Percentiles rank a stretch among this genome's conserved stretches.
Conservation (phyloP, 2,797 vertebrate species). For the Myotis daubentonii region DNA sequence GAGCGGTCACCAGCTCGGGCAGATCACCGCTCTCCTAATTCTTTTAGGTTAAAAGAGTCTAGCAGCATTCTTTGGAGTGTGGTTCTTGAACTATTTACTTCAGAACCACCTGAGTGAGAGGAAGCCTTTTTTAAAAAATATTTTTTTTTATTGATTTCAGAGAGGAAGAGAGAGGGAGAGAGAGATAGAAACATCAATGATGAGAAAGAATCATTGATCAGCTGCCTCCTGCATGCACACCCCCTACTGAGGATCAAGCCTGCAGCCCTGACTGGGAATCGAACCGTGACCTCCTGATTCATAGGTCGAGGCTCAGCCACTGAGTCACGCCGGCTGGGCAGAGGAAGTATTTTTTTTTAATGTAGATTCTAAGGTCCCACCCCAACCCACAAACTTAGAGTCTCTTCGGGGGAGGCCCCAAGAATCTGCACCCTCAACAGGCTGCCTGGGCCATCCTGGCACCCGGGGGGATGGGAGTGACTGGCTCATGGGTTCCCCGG, state of each 20-base stretch:
- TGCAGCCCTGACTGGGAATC: not conserved
- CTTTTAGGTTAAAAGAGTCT: not conserved
- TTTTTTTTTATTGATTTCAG: not conserved
- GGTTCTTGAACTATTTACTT: not conserved
- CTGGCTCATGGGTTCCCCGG: rapidly evolving
- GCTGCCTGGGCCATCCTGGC: not conserved
- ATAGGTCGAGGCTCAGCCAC: not conserved
- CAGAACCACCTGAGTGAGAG: not conserved
- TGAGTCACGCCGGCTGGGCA: not conserved
- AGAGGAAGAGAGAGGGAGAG: not conserved
- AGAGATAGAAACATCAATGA: not conserved
- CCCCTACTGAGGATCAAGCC: not conserved
- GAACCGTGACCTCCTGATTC: not conserved
- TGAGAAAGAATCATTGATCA: not conserved
- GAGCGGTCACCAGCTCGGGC: rapidly evolving
- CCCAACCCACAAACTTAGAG: not conserved
- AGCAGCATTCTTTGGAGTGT: not conserved
- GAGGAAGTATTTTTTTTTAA: not conserved
- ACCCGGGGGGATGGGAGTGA: not conserved
- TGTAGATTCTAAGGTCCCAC: not conserved
- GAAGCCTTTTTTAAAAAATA: not conserved
- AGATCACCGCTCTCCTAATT: not conserved
- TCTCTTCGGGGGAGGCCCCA: not conserved
- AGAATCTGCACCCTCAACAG: not conserved
- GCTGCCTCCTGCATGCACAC: not conserved